Evolutionary conservation across 2,888 invertebrate species (phyloP).

Genomic region (Byasa hedistus): DNA sequence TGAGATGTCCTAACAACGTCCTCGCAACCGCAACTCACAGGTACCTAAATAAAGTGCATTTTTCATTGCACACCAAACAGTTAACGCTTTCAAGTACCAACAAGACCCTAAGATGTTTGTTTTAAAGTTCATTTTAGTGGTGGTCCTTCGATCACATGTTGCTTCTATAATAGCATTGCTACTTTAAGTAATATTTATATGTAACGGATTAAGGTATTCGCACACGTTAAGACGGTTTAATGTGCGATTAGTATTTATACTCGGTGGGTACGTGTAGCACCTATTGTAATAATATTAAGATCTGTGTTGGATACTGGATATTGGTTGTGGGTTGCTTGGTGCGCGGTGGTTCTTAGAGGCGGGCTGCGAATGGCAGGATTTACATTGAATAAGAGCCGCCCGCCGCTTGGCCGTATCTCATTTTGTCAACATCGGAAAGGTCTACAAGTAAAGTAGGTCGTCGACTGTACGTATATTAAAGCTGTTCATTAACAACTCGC

Average conservation of each 20-base stretch:
- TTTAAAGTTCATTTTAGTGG: slow-evolving; percentile 21
- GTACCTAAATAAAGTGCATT: slow-evolving; percentile 4
- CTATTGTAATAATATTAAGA: slow-evolving; percentile 5
- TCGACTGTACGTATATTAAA: neutral
- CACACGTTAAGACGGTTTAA: slow-evolving; percentile 13
- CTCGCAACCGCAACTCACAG: neutral
- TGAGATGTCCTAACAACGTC: slow-evolving; percentile 21
- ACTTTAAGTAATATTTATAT: slow-evolving; percentile 41
- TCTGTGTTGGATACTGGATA: neutral
- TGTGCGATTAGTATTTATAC: slow-evolving; percentile 20
- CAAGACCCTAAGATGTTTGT: slow-evolving; percentile 8
- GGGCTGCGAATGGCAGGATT: slow-evolving; percentile 32
- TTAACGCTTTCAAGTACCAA: neutral
- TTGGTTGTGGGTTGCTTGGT: slow-evolving; percentile 14
- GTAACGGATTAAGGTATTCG: slow-evolving; percentile 37
- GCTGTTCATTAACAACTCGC: slow-evolving; percentile 10
- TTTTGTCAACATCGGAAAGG: slow-evolving; percentile 39
- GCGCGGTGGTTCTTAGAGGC: slow-evolving; percentile 27
- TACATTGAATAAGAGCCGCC: slow-evolving; percentile 34
- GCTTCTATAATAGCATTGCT: slow-evolving; percentile 33
- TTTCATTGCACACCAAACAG: slow-evolving; percentile 7
- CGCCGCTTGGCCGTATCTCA: slow-evolving; percentile 35
- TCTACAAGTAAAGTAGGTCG: slow-evolving; percentile 22
- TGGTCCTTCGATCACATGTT: slow-evolving; percentile 22
- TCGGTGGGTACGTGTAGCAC: slow-evolving; percentile 1